Evolutionary conservation across 2,888 invertebrate species (phyloP).

Genomic region (Odontomyia ornata): DNA sequence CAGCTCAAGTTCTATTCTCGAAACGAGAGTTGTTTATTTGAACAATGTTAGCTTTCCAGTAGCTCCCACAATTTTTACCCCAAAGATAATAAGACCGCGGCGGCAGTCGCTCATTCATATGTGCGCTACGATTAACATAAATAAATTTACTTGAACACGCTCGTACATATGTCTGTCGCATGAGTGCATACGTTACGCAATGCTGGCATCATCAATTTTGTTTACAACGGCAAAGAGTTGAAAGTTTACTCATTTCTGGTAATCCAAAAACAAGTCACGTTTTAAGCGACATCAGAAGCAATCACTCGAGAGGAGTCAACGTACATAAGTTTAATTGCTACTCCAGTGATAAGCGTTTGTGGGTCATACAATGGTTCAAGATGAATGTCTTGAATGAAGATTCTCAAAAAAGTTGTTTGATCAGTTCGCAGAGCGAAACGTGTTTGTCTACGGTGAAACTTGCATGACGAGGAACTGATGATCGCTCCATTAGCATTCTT

Average conservation of each 20-base stretch:
- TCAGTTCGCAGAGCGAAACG: background rate
- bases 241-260: background rate
- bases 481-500: background rate
- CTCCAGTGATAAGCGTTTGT: background rate
- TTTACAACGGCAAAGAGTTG: background rate
- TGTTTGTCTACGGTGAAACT: background rate
- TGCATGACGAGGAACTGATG: background rate
- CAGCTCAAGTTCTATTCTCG: background rate
- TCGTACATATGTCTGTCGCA: too few relatives aligned
- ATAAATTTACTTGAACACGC: background rate
- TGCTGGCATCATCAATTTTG: background rate
- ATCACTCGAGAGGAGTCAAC: background rate
- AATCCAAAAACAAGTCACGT: constrained; percentile 4
- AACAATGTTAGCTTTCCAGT: background rate
- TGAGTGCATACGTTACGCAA: constrained; percentile 25
- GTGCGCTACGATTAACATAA: constrained; percentile 12
- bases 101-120: background rate
- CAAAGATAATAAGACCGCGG: background rate
- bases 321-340: background rate
- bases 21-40: background rate
- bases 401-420: background rate
- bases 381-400: background rate
- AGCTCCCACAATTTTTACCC: background rate
- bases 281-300: background rate
- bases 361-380: constrained; percentile 2